phyloP scores from a whole-genome alignment of 2,888 invertebrate genomes.

The Anarsia innoxiella region DNA sequence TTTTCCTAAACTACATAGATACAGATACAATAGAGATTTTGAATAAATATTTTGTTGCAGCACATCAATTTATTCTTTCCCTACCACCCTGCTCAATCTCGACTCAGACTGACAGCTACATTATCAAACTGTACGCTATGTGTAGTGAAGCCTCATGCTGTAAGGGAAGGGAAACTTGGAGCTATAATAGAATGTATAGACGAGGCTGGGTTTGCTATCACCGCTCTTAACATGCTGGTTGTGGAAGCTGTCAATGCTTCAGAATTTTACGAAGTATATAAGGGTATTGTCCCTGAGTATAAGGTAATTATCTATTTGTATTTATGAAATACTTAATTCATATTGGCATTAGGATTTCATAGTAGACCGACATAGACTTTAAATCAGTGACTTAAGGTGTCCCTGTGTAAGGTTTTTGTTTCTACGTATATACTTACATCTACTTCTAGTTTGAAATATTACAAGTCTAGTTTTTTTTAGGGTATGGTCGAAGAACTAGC shows the following conservation, averaged over 20 bases:
- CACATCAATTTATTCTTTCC: conserved; percentile 79
- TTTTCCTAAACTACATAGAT: too few species aligned
- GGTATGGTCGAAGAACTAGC: conserved; percentile 89
- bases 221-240: conserved; percentile 86
- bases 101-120: conserved; percentile 70
- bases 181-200: conserved; percentile 80
- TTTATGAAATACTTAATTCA: too few species aligned
- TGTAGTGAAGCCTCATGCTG: conserved; percentile 92
- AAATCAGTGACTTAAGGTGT: too few species aligned
- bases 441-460: too few species aligned
- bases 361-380: too few species aligned
- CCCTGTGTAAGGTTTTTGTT: too few species aligned
- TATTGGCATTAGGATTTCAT: too few species aligned
- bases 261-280: conserved; percentile 95
- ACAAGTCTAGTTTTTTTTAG: conserved; percentile 53
- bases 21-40: too few species aligned
- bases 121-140: conserved; percentile 84
- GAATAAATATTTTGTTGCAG: too few species aligned
- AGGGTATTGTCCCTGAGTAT: conserved; percentile 88
- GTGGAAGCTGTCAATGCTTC: conserved; percentile 89
- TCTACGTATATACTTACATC: too few species aligned
- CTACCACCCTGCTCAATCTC: conserved; percentile 46
- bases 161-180: conserved; percentile 84
- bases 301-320: conserved; percentile 58
- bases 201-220: conserved; percentile 84